Evolutionary conservation across 2,797 vertebrate genomes (phyloP).

Genomic region (Nyctibius grandis): DNA sequence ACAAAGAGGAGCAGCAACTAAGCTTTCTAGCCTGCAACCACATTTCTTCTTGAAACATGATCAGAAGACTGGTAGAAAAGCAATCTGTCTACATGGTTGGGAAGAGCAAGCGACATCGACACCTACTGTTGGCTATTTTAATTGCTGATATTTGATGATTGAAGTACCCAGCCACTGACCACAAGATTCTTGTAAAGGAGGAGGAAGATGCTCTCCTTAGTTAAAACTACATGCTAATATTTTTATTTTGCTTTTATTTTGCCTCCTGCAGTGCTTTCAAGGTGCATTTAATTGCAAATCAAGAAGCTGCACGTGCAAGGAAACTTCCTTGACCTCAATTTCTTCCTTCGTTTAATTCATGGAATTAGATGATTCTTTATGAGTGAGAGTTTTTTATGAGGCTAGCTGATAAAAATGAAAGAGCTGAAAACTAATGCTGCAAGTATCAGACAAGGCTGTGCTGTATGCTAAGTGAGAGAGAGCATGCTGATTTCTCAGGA

Average conservation of each 20-base stretch:
- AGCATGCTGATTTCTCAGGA: neutral
- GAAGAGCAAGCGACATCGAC: constrained; percentile 29
- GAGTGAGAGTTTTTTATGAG: neutral
- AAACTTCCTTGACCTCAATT: neutral
- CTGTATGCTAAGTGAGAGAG: neutral
- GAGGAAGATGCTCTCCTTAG: neutral
- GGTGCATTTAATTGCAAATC: neutral
- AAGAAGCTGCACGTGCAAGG: neutral
- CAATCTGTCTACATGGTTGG: accelerated
- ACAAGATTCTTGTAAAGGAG: neutral
- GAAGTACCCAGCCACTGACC: neutral
- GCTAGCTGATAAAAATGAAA: neutral
- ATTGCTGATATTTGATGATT: neutral
- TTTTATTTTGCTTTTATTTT: neutral
- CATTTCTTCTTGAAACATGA: neutral
- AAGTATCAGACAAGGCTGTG: neutral
- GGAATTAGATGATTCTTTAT: neutral
- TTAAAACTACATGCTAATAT: neutral
- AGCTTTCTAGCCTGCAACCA: neutral
- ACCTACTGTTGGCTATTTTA: neutral
- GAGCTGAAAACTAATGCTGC: neutral
- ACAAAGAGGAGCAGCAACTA: neutral
- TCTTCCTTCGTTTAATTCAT: neutral
- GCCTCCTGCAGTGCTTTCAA: neutral
- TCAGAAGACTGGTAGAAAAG: neutral